phyloP scores from a whole-genome alignment of 2,113 vertebrate species.

The Alethe castanea region DNA sequence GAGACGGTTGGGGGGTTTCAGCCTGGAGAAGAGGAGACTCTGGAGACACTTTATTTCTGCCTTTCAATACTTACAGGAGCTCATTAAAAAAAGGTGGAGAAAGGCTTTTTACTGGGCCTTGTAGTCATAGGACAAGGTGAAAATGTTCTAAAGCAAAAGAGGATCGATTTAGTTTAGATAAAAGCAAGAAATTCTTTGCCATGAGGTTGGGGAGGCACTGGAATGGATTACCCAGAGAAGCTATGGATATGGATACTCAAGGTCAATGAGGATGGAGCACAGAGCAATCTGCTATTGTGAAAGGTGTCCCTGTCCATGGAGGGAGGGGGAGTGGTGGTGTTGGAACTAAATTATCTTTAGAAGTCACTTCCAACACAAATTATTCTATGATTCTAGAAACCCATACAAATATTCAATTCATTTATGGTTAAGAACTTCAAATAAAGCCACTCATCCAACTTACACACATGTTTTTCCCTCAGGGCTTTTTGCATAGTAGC shows the following conservation, averaged over 20 bases:
- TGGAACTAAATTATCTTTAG: neutral
- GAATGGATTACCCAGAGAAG: neutral
- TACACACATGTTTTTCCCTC: neutral
- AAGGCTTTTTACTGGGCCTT: neutral
- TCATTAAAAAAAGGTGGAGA: neutral
- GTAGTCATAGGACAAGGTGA: neutral
- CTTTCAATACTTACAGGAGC: neutral
- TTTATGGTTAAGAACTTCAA: neutral
- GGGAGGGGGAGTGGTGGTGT: rapidly evolving
- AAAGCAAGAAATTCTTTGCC: neutral
- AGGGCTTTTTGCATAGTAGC: neutral
- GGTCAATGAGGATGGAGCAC: neutral
- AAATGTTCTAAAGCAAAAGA: neutral
- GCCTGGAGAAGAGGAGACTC: neutral
- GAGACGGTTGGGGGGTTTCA: neutral
- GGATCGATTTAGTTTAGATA: neutral
- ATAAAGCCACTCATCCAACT: neutral
- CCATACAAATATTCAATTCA: neutral
- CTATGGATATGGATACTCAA: neutral
- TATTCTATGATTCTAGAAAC: neutral
- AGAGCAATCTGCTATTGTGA: neutral
- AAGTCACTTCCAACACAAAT: neutral
- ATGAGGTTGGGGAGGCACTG: neutral
- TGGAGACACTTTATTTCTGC: neutral
- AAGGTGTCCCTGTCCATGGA: neutral